Base-by-base conservation (phyloP, 2,797 vertebrate species). In the Eremophila alpestris region DNA sequence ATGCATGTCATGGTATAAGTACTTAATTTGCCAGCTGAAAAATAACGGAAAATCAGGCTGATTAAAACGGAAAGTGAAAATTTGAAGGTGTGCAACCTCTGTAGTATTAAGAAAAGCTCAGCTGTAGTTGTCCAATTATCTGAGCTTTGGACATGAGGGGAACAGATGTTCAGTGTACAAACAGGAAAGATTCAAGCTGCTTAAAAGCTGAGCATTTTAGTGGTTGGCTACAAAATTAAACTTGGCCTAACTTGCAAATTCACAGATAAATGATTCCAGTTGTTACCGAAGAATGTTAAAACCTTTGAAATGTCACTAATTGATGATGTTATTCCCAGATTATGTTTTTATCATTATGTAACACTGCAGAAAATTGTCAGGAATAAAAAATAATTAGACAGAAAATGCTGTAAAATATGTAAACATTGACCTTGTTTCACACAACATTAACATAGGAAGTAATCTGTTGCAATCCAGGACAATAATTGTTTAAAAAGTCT, bases 121-220 rank as follows among this genome's bases (percentile, higher is more conserved):
- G 45, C 45, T 89, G 59, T 27, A 63, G 56, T 80, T 83, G 41
- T 84, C 23, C 64, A 52, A 11, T 52, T n/a, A 49, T 78, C 32
- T 80, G 55, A 74, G 30, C 45, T 45, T 84, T 60, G 60, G 56
- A 85, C 2, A 2, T 64, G 29, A 59, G 43, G 10, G 45, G 34
- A 93, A 76, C 71, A 89, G 63, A 84, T 82, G 64, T 89, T 89
- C 69, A 78, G 11, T 76, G 45, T 90, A 91, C 64, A 81, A 46
- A 62, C 34, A 82, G 71, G 60, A 76, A 87, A 94, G 36, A 88
- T 62, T 91, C 51, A 90, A 83, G 49, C 49, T 78, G 52, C 64
- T 60, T 80, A 55, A 92, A 91, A 85, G 43, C 34, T 56, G 19
- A 83, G 17, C n/a, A 87, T 89, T 89, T 86, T 49, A 79, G n/a